phyloP scores from a whole-genome alignment of 1,140 invertebrate species.

The Camponotus floridanus region DNA sequence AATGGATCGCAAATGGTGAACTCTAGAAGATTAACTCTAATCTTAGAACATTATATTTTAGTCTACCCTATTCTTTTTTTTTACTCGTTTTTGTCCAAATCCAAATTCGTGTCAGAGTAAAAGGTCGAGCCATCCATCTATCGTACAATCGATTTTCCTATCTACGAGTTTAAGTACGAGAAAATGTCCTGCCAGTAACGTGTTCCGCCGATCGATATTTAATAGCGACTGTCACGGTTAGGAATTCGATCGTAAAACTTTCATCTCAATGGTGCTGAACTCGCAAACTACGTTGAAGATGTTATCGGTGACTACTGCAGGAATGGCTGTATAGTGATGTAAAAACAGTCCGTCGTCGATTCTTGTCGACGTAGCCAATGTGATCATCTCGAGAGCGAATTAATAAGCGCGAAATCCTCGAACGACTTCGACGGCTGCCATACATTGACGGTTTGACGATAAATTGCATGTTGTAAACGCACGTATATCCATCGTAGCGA shows the following conservation, averaged over 20 bases:
- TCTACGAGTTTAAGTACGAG: slow-evolving; percentile 25
- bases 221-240: slow-evolving; percentile 57
- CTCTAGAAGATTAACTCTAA: too few species aligned
- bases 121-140: slow-evolving; percentile 24
- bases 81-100: not conserved
- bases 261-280: slow-evolving; percentile 54
- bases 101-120: slow-evolving; percentile 25
- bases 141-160: slow-evolving; percentile 44
- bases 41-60: not conserved
- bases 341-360: slow-evolving; percentile 41
- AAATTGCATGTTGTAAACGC: not conserved
- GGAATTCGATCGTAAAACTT: slow-evolving; percentile 65
- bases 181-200: slow-evolving; percentile 53
- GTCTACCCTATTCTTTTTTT: not conserved
- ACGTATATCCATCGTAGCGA: not conserved
- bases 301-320: slow-evolving; percentile 49
- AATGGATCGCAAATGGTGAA: not conserved
- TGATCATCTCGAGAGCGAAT: not conserved
- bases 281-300: slow-evolving; percentile 47
- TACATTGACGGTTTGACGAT: not conserved
- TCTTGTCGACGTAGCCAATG: slow-evolving; percentile 30
- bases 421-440: not conserved
- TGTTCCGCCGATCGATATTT: slow-evolving; percentile 62
- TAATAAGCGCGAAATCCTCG: slow-evolving; percentile 21
- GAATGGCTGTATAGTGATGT: not conserved